Evolutionary conservation across 2,888 invertebrate species (phyloP).

Genomic region (Empis stercorea): DNA sequence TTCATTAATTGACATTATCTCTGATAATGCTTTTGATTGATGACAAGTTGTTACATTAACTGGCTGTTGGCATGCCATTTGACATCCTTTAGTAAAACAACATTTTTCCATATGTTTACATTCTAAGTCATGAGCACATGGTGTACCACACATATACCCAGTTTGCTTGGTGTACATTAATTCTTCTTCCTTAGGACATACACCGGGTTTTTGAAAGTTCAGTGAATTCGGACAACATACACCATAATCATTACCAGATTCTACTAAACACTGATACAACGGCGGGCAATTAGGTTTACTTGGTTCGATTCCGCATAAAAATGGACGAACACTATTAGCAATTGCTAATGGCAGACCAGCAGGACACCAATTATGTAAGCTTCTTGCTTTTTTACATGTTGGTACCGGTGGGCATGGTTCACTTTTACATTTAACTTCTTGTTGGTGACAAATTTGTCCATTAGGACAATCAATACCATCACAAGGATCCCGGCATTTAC

Average conservation of each 20-base stretch:
- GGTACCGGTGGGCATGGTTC: slow-evolving; percentile 77
- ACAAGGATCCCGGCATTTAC: slow-evolving; percentile 73
- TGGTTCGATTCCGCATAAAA: slow-evolving; percentile 66
- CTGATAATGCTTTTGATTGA: slow-evolving; percentile 64
- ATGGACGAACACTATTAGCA: slow-evolving; percentile 60
- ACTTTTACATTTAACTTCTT: slow-evolving; percentile 61
- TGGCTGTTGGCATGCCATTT: slow-evolving; percentile 59
- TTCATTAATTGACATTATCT: slow-evolving; percentile 63
- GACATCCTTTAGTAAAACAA: slow-evolving; percentile 60
- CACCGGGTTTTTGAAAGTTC: slow-evolving; percentile 63
- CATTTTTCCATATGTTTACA: slow-evolving; percentile 74
- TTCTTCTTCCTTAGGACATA: slow-evolving; percentile 48
- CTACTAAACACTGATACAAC: slow-evolving; percentile 65
- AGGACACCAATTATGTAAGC: slow-evolving; percentile 65
- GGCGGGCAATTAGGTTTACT: slow-evolving; percentile 77
- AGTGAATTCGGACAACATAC: slow-evolving; percentile 73
- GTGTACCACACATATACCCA: slow-evolving; percentile 44
- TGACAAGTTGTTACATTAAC: slow-evolving; percentile 64
- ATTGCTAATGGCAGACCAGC: slow-evolving; percentile 60
- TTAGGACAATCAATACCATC: slow-evolving; percentile 62
- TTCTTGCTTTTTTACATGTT: slow-evolving; percentile 66
- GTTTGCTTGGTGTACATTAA: slow-evolving; percentile 30
- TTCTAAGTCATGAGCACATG: slow-evolving; percentile 66
- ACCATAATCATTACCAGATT: slow-evolving; percentile 71
- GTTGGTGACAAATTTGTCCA: slow-evolving; percentile 60